These are phyloP conservation scores for Stegastes partitus DNA, from an alignment of 2,113 vertebrate genomes.

Conservation along the genomic window DNA sequence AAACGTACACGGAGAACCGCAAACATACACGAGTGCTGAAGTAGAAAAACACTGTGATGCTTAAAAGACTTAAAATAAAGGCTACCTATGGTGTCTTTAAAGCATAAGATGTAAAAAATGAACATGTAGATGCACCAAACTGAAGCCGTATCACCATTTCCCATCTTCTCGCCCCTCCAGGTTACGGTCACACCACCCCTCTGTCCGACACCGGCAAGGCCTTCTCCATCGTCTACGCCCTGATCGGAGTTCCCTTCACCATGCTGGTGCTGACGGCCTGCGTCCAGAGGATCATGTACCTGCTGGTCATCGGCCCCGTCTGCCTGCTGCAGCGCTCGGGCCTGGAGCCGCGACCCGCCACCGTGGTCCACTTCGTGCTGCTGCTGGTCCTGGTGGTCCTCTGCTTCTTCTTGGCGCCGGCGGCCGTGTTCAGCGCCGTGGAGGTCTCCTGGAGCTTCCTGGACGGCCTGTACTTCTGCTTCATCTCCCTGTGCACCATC, in stretches of 20 bases:
- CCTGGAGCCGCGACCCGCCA: slow-evolving; percentile 73
- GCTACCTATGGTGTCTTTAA: too few relatives aligned
- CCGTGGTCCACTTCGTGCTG: slow-evolving; percentile 82
- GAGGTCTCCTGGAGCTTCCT: slow-evolving; percentile 89
- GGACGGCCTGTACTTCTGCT: slow-evolving; percentile 93
- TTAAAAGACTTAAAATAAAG: too few relatives aligned
- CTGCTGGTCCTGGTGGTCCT: slow-evolving; percentile 79
- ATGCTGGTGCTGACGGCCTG: slow-evolving; percentile 91
- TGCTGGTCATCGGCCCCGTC: slow-evolving; percentile 83
- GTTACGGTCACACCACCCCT: slow-evolving; percentile 91
- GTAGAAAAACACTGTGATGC: too few relatives aligned
- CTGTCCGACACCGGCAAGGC: slow-evolving; percentile 89
- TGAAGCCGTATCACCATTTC: too few relatives aligned
- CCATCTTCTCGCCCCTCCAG: slow-evolving; percentile 68
- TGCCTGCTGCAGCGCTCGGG: slow-evolving; percentile 79
- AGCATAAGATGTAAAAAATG: too few relatives aligned
- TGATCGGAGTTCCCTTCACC: slow-evolving; percentile 91
- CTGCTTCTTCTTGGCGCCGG: slow-evolving; percentile 87
- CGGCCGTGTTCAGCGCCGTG: slow-evolving; percentile 84
- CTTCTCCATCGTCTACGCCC: slow-evolving; percentile 90
- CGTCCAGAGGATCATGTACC: slow-evolving; percentile 88
- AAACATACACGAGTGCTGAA: too few relatives aligned
- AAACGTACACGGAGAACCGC: too few relatives aligned
- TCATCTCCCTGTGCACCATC: slow-evolving; percentile 93
- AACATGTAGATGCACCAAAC: too few relatives aligned